Conservation (phyloP, 2,888 invertebrate species). For the Nebria brevicollis region DNA sequence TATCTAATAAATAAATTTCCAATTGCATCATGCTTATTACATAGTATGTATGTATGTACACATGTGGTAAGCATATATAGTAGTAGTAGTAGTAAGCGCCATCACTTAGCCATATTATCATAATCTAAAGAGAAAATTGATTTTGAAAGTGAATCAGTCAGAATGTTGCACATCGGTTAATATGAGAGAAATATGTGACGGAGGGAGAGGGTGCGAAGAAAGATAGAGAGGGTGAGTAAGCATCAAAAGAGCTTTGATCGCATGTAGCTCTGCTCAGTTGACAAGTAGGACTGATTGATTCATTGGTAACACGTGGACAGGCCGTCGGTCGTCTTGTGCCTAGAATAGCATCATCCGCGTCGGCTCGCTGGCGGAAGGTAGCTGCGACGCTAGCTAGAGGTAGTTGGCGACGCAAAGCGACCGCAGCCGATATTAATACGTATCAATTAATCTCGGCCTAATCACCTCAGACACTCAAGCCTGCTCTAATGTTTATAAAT, state of each 20-base stretch:
- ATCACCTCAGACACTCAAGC: conserved; percentile 39
- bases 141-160: neutral
- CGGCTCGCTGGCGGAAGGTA: conserved; percentile 5
- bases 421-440: conserved; percentile 39
- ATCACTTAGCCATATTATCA: neutral
- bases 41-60: too few relatives aligned
- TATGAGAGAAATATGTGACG: neutral
- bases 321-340: conserved; percentile 18
- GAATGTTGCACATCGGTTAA: neutral
- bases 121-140: neutral
- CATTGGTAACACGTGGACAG: conserved; percentile 41
- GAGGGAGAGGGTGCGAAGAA: neutral
- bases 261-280: neutral
- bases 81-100: neutral
- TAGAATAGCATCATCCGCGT: conserved; percentile 28
- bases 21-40: neutral
- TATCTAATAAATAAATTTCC: neutral
- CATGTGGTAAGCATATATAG: too few relatives aligned
- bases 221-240: neutral
- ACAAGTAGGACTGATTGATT: conserved; percentile 28
- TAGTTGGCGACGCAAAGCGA: conserved; percentile 20
- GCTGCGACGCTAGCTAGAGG: neutral
- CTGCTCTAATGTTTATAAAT: conserved; percentile 45
- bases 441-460: conserved; percentile 43
- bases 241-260: conserved; percentile 18